phyloP scores from a whole-genome alignment of 2,113 vertebrate species.

The Helogale parvula region DNA sequence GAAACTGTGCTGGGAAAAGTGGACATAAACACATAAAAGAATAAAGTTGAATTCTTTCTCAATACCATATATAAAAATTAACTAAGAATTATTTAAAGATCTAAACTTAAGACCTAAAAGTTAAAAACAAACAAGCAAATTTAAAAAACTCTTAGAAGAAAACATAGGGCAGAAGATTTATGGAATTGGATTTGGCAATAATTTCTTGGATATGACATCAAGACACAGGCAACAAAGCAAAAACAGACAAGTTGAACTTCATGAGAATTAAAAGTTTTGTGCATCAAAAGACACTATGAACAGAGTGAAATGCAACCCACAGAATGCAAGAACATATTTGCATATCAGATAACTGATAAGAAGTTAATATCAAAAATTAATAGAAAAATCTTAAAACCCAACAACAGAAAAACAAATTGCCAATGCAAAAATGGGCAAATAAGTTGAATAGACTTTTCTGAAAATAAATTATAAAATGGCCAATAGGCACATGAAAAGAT shows the following conservation, averaged over 20 bases:
- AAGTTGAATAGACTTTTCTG: background rate
- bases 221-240: background rate
- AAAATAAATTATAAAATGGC: background rate
- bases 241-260: background rate
- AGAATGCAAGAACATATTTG: background rate
- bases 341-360: background rate
- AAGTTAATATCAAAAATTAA: background rate
- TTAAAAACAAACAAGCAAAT: background rate
- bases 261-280: background rate
- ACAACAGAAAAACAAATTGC: background rate
- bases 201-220: background rate
- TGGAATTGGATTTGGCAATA: background rate
- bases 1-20: background rate
- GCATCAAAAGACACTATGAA: background rate
- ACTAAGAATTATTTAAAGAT: background rate
- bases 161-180: background rate
- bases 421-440: background rate
- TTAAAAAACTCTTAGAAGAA: background rate
- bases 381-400: background rate
- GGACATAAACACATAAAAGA: background rate
- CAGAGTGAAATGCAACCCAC: background rate
- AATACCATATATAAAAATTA: background rate
- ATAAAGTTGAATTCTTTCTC: background rate
- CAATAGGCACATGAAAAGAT: background rate
- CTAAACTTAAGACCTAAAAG: background rate